These are phyloP conservation scores for Leuciscus idus DNA, from an alignment of 2,113 vertebrate species.

Conservation along the genomic window DNA sequence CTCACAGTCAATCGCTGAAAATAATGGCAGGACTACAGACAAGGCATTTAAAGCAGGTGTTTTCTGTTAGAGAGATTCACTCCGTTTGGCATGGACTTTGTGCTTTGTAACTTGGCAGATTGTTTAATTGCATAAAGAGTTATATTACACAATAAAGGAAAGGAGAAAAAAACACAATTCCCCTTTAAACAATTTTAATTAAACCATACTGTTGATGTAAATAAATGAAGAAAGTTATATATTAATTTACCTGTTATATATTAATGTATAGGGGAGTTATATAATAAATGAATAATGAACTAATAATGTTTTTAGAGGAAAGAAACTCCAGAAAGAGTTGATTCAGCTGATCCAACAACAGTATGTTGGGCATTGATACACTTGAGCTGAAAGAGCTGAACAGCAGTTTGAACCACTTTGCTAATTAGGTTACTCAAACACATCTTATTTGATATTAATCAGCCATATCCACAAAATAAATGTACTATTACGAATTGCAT, in stretches of 20 bases:
- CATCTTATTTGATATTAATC: background rate
- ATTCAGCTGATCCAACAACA: background rate
- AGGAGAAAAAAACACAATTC: no score
- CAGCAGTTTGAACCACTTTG: background rate
- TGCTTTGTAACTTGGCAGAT: no score
- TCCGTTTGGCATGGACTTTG: no score
- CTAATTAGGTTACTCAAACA: background rate
- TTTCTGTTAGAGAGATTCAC: no score
- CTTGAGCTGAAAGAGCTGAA: conserved; percentile 6
- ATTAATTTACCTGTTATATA: no score
- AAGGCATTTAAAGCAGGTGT: no score
- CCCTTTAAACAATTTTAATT: background rate
- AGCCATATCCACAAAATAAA: background rate
- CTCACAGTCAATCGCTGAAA: no score
- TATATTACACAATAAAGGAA: no score
- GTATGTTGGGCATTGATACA: background rate
- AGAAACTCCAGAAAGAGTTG: background rate
- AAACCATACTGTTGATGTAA: background rate
- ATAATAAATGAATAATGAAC: background rate
- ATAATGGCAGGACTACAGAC: no score
- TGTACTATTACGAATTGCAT: background rate
- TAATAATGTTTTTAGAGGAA: background rate
- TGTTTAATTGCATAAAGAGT: no score
- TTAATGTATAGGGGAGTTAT: no score
- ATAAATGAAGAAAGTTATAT: background rate